Base-by-base conservation (phyloP, 1,140 invertebrate genomes). In the Pectinophora gossypiella region DNA sequence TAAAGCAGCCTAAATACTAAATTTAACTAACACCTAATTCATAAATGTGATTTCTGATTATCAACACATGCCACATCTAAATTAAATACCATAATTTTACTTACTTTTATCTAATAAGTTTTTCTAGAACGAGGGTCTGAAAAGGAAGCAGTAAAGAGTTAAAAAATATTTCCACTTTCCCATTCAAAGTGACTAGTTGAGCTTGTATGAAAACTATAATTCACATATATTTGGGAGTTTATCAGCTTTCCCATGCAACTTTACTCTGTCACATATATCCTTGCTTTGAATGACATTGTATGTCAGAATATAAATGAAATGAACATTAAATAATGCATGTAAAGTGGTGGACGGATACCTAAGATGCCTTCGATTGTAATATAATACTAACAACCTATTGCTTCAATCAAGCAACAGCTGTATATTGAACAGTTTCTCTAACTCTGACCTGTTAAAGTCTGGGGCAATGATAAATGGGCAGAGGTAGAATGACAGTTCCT, bases 401-500 rank as follows among this genome's bases (percentile, higher is more conserved):
- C 46, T 56, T 77, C 56, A 89, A 76, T 89, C 87, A 48, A 89
- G 69, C 48, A 89, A 64, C 56, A 88, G 68, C 54, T 88, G 76
- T 68, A 88, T 87, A 61, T 79, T 77, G 56, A 88, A 89, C 70
- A 89, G 76, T 64, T 78, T 83, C 61, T 88, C 76, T 67, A 89
- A 59, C 62, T 89, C 85, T 59, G 71, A 64, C 64, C 84, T 77
- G 59, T 87, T 83, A 44, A 89, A 89, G 54, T 82, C 71, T 27
- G 77, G 74, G 36, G 76, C 76, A 51, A 83, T 79, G 16, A 89
- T 85, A 61, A 89, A 89, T 40, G 87, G 87, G 45, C 87, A 89
- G 3, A 85, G 65, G 53, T 89, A 89, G 54, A 89, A 89, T 50
- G 87, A 89, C n/a, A 89, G 54, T 61, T 89, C 87, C 48, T 80